Evolutionary conservation across 2,888 invertebrate genomes (phyloP), one percentile per base, ranked within the genome.

Genomic region (Ceramica pisi): DNA sequence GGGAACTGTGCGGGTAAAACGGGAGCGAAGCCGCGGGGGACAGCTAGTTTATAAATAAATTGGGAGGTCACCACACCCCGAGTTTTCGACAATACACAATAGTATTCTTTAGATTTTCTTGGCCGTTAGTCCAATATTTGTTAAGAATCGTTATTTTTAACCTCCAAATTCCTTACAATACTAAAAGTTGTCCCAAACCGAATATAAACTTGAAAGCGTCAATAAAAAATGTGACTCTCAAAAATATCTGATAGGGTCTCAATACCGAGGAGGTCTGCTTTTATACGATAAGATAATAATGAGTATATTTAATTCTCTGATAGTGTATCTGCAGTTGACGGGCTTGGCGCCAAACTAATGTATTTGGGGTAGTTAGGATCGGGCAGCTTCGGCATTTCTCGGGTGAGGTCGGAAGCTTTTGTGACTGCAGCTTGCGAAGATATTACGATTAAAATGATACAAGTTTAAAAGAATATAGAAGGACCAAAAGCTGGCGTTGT

Each of bases 291-390:
- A 86, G 85, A 83, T 84, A 75, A 80, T 72, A 67, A 64, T 67
- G 65, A 61, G 62, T 76, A 70, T 79, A 75, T 81, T 85, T 84
- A 80, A 86, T 86, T 84, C 78, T 26, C 65, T 64, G 86, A 86
- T 83, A 83, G 63, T 71, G 59, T 84, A 86, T 85, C 84, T 77
- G 65, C 41, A 53, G 76, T 55, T 70, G 79, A 81, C 78, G 76
- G 82, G 68, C 60, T 78, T 80, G 86, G 86, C 86, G 86, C 86
- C 86, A 78, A 56, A 71, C 73, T 84, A 85, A 84, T 84, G 84
- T 73, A 74, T 74, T 73, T 75, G 72, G 81, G 78, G 73, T 69
- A 62, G 75, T 64, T 67, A 16, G 31, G 50, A 38, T 59, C 55
- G 46, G 55, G 56, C 50, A 61, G 51, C 41, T 60, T 82, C 73